Conservation (phyloP, 2,113 vertebrate species). For the Bubo bubo region DNA sequence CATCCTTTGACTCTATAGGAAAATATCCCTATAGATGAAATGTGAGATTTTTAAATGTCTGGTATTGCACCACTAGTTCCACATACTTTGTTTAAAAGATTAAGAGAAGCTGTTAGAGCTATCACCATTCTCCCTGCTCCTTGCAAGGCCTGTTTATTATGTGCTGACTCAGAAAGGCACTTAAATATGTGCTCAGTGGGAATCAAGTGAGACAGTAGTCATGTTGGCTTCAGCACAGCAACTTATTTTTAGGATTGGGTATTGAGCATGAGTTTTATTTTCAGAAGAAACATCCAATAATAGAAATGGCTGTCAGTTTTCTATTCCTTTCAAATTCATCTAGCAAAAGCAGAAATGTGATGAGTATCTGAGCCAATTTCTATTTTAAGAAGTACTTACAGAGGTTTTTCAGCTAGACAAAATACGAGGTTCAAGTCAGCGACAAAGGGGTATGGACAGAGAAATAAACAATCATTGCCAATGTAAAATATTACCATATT, state of each 20-base stretch:
- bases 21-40: background rate
- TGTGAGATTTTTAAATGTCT: background rate
- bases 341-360: conserved; percentile 14
- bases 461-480: background rate
- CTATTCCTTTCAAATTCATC: conserved; percentile 12
- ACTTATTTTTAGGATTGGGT: conserved; percentile 22
- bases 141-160: background rate
- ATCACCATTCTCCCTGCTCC: background rate
- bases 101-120: background rate
- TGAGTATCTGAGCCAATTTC: background rate
- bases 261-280: conserved; percentile 18
- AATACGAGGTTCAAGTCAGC: background rate
- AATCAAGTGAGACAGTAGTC: conserved; percentile 32
- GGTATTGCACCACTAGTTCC: background rate
- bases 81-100: background rate
- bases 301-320: background rate
- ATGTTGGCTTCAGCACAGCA: background rate
- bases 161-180: background rate
- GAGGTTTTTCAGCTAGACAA: background rate
- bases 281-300: conserved; percentile 39
- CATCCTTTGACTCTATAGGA: background rate
- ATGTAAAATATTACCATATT: background rate
- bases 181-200: background rate
- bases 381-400: conserved; percentile 1
- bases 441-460: background rate